Evolutionary conservation across 2,113 vertebrate species (phyloP).

Genomic region (Ptilonorhynchus violaceus): DNA sequence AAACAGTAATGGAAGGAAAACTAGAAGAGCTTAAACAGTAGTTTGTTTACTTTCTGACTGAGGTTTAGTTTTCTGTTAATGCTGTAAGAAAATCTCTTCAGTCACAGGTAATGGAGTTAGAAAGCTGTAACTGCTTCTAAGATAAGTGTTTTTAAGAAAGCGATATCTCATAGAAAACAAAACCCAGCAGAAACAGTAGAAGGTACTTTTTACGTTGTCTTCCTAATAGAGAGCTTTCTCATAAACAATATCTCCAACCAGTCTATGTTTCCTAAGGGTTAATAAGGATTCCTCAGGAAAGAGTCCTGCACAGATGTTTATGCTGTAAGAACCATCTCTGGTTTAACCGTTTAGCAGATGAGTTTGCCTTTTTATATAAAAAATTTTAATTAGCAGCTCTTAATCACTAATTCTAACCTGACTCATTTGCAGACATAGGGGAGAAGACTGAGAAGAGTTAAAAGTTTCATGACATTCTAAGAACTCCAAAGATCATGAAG

Average conservation of each 20-base stretch:
- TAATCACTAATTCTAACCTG: not conserved
- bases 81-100: not conserved
- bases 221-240: not conserved
- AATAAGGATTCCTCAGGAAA: not conserved
- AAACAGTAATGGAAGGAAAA: not conserved
- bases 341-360: not conserved
- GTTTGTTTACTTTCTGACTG: not conserved
- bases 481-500: not conserved
- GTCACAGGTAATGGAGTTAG: not conserved
- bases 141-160: not conserved
- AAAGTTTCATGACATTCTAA: not conserved
- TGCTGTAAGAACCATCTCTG: not conserved
- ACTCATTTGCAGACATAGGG: not conserved
- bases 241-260: not conserved
- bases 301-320: not conserved
- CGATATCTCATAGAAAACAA: not conserved
- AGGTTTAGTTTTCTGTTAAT: not conserved
- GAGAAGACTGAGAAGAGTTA: not conserved
- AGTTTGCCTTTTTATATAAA: not conserved
- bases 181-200: not conserved
- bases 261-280: not conserved
- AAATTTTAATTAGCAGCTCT: not conserved
- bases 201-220: fast-evolving
- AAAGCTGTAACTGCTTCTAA: not conserved
- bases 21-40: not conserved